Evolutionary conservation across 2,797 vertebrate genomes (phyloP).

Genomic region (Glossophaga mutica): DNA sequence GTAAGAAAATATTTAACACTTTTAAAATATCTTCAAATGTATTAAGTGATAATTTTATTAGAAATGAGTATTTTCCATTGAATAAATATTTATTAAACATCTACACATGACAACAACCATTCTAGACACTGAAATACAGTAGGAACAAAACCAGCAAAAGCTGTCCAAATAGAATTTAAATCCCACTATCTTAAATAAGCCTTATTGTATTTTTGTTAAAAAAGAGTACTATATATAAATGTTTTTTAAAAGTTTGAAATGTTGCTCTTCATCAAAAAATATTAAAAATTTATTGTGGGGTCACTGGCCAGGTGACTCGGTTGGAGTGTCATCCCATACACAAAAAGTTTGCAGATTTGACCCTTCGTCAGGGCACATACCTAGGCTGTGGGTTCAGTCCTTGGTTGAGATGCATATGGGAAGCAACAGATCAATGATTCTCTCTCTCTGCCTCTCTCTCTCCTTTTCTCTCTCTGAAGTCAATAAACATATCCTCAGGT

Average conservation of each 20-base stretch:
- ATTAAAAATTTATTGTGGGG: no score
- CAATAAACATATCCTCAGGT: no score
- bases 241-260: neutral
- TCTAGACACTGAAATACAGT: neutral
- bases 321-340: no score
- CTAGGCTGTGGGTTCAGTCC: no score
- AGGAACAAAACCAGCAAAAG: neutral
- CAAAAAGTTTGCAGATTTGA: no score
- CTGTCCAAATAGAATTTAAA: neutral
- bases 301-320: no score
- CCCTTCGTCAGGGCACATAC: no score
- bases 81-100: neutral
- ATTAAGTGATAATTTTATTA: neutral
- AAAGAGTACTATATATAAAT: neutral
- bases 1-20: neutral
- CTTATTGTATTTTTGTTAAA: neutral
- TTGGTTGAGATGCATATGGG: no score
- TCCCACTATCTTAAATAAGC: neutral
- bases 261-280: neutral
- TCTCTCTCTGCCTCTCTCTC: no score
- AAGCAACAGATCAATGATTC: no score
- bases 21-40: conserved; percentile 24
- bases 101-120: neutral
- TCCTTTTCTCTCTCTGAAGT: no score
- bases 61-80: neutral